Evolutionary conservation across 1,140 invertebrate species (phyloP).

Genomic region (Heliconius himera): DNA sequence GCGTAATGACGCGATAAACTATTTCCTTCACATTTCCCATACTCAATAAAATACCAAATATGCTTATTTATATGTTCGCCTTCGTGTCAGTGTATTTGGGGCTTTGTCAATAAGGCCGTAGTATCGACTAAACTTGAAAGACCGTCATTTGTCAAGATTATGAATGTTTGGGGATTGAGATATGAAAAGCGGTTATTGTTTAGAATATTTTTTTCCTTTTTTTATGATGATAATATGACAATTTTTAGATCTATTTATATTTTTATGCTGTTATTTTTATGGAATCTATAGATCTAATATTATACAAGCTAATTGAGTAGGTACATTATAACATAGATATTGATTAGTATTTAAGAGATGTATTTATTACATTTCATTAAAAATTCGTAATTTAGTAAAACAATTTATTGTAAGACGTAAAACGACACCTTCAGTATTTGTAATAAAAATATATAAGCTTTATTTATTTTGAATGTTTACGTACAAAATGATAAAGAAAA

Average conservation of each 20-base stretch:
- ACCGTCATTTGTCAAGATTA: conserved; percentile 81
- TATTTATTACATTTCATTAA: too few species aligned
- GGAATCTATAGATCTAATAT: too few species aligned
- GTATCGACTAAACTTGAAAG: conserved; percentile 73
- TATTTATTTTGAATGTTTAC: too few species aligned
- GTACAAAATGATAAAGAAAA: background rate
- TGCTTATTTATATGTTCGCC: conserved; percentile 72
- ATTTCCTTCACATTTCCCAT: conserved; percentile 79
- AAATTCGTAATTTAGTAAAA: too few species aligned
- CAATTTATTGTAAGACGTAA: too few species aligned
- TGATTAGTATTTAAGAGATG: too few species aligned
- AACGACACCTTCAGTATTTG: too few species aligned
- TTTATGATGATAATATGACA: conserved; percentile 36
- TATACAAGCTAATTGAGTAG: too few species aligned
- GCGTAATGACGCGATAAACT: conserved; percentile 78
- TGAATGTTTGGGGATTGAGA: conserved; percentile 75
- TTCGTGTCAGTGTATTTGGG: conserved; percentile 73
- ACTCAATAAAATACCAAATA: conserved; percentile 81
- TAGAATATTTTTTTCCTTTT: conserved; percentile 67
- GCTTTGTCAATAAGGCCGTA: conserved; percentile 74
- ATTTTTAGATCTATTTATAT: background rate
- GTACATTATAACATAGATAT: too few species aligned
- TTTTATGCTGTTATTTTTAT: background rate
- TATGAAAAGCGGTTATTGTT: conserved; percentile 78
- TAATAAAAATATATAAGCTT: too few species aligned